Conservation (phyloP, 2,888 invertebrate genomes). For the Chrysolina haemoptera region DNA sequence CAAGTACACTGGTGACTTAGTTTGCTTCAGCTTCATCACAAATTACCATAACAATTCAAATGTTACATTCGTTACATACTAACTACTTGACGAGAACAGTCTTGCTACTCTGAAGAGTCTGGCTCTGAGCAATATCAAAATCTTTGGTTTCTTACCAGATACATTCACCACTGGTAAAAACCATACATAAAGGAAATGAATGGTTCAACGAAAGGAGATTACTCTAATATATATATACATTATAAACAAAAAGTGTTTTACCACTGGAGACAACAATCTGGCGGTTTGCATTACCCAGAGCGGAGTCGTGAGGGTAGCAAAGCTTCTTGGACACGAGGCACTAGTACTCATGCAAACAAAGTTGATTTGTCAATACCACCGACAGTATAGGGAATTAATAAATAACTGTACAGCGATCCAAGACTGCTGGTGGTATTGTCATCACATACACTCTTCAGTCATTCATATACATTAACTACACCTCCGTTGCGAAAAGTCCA, state of each 20-base stretch:
- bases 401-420: constrained; percentile 66
- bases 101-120: constrained; percentile 58
- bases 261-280: constrained; percentile 47
- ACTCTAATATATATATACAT: constrained; percentile 60
- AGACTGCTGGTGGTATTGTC: constrained; percentile 45
- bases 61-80: constrained; percentile 61
- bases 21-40: constrained; percentile 65
- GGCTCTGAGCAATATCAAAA: constrained; percentile 61
- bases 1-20: constrained; percentile 65
- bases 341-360: constrained; percentile 61
- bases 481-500: constrained; percentile 82
- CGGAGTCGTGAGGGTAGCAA: constrained; percentile 56
- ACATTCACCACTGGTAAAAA: constrained; percentile 54
- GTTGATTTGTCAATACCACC: constrained; percentile 58
- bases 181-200: constrained; percentile 47
- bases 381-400: constrained; percentile 59
- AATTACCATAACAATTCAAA: constrained; percentile 60
- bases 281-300: constrained; percentile 58
- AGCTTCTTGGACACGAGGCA: constrained; percentile 59
- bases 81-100: constrained; percentile 61
- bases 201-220: constrained; percentile 48
- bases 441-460: constrained; percentile 50
- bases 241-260: constrained; percentile 61
- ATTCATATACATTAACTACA: constrained; percentile 70
- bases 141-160: constrained; percentile 67